These are phyloP conservation scores for Dromiciops gliroides DNA, from an alignment of 2,113 vertebrate genomes.

Conservation along the genomic window DNA sequence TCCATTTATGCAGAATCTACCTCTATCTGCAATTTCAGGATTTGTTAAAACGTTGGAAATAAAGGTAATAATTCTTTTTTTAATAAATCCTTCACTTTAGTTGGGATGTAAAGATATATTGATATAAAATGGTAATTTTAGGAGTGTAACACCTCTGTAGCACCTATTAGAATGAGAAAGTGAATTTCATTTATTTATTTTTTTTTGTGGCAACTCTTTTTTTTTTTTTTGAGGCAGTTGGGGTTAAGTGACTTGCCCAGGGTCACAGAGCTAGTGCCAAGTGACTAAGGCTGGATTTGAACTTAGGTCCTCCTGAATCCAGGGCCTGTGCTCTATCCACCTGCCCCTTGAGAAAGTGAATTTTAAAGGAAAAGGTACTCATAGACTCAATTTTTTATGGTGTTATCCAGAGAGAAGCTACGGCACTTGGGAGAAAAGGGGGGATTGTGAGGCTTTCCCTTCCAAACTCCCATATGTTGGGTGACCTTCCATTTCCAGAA, in stretches of 20 bases:
- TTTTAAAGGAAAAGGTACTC: neutral
- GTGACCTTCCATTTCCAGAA: neutral
- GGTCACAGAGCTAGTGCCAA: no score
- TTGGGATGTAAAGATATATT: neutral
- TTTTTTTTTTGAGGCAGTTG: no score
- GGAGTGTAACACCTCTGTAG: neutral
- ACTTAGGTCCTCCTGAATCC: no score
- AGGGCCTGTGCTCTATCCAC: no score
- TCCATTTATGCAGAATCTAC: neutral
- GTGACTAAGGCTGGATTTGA: no score
- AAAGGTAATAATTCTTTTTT: no score
- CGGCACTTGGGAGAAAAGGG: neutral
- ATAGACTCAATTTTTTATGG: no score
- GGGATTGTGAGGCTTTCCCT: neutral
- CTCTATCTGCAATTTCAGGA: neutral
- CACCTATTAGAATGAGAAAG: neutral
- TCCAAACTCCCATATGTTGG: neutral
- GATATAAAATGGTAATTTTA: neutral
- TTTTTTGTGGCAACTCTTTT: no score
- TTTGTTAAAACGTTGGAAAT: no score
- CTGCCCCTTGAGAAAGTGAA: neutral
- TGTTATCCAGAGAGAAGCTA: neutral
- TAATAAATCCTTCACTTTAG: neutral
- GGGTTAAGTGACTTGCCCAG: no score
- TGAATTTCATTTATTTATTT: no score